Evolutionary conservation across 2,888 invertebrate genomes (phyloP), one percentile per base, ranked within the genome.

Genomic region (Cantharis lateralis): DNA sequence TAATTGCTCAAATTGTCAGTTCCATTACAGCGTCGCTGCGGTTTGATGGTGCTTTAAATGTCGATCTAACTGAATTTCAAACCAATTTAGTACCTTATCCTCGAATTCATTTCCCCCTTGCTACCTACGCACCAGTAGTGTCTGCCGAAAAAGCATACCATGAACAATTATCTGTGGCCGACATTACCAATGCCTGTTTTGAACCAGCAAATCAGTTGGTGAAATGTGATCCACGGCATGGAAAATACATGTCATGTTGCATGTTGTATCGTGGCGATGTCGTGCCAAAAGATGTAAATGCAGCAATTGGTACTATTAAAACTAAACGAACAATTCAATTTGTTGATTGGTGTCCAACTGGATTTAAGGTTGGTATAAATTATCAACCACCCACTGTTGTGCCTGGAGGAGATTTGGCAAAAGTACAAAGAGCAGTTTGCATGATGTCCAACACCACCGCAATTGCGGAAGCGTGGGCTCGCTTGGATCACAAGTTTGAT

Each of bases 401-500:
- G 9, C 64, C 64, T 2, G 64, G 64, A 20, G 64, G 64, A 2
- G 64, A 66, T 66, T 66, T 66, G 24, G 64, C 64, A 2, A 66
- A 66, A 24, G 64, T 66, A 3, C 64, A 66, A 66, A 11, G 64
- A 66, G 64, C 64, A 11, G 13, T 13, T 13, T 66, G 64, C 10
- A 66, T 66, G 64, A 66, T 66, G 64, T 15, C 64, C 2, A 66
- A 66, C 7, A 66, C 64, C 3, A 66, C 64, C 2, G 64, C 64
- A 1, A 75, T 71, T 63, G 75, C 75, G 0, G 71, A 75, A 63
- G 75, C 75, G 15, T 75, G 75, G 75, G 62, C 91, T 16, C 90
- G 92, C 75, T 88, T 93, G 18, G 91, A 93, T 85, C 91, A 91
- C 85, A 93, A 93, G 86, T 92, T 93, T 82, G 93, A 93, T 84